These are phyloP conservation scores for Siphlonurus alternatus DNA, from an alignment of 2,888 invertebrate species.

Conservation along the genomic window DNA sequence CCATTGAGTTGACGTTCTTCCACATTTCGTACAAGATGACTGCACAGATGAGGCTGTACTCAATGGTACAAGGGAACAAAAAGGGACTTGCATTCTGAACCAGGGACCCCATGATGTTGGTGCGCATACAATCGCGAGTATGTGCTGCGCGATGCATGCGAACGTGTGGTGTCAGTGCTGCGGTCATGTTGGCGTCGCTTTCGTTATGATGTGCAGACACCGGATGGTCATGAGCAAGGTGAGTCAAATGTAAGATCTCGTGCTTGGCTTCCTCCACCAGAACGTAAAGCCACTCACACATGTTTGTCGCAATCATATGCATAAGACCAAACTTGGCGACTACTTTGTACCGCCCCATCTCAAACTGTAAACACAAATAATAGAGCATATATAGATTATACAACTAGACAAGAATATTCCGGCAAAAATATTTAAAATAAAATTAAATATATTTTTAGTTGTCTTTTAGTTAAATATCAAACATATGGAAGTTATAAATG, in stretches of 20 bases:
- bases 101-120: constrained; percentile 38
- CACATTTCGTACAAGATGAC: constrained; percentile 82
- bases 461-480: no score
- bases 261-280: constrained; percentile 77
- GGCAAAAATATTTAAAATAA: not conserved
- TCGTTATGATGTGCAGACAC: not conserved
- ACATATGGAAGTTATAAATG: no score
- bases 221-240: constrained; percentile 20
- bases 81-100: constrained; percentile 57
- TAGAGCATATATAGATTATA: no score
- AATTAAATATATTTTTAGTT: no score
- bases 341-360: constrained; percentile 45
- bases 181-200: not conserved
- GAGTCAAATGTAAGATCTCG: constrained; percentile 58
- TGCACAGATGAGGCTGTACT: constrained; percentile 81
- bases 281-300: constrained; percentile 84
- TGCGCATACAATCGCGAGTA: constrained; percentile 20
- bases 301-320: constrained; percentile 86
- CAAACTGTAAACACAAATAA: constrained; percentile 26
- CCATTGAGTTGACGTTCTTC: constrained; percentile 46
- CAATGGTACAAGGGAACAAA: constrained; percentile 78
- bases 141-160: not conserved
- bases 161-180: not conserved
- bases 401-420: not conserved
- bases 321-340: constrained; percentile 78